Evolutionary conservation across 2,888 invertebrate species (phyloP).

Genomic region (Cephus nigrinus): DNA sequence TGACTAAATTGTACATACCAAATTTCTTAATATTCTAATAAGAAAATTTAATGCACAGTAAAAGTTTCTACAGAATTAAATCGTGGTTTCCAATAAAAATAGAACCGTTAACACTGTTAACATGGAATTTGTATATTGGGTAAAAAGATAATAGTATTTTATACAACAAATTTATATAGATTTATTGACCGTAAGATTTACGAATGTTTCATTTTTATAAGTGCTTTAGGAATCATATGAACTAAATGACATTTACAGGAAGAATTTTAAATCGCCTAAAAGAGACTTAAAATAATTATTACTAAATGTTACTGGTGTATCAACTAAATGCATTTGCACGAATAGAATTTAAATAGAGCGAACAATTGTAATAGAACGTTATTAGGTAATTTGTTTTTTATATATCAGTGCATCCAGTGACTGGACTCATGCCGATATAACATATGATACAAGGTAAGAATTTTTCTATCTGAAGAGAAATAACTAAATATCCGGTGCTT

Average conservation of each 20-base stretch:
- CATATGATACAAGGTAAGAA: not conserved
- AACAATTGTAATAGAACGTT: not conserved
- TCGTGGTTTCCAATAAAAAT: not conserved
- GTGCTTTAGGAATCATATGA: not conserved
- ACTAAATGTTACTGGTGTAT: not conserved
- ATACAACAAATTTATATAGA: not conserved
- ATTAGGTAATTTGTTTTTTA: not conserved
- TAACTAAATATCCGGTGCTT: not conserved
- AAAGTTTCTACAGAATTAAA: not conserved
- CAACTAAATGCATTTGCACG: not conserved
- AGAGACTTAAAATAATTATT: not conserved
- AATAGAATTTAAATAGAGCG: not conserved
- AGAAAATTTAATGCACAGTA: not conserved
- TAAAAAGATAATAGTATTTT: not conserved
- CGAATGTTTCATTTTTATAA: not conserved
- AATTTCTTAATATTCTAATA: not conserved
- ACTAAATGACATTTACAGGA: not conserved
- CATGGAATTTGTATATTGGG: not conserved
- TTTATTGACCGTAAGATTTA: conserved; percentile 1
- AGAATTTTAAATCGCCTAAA: not conserved
- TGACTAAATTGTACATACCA: not conserved
- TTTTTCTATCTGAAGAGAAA: not conserved
- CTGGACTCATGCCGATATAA: not conserved
- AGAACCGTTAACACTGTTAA: not conserved
- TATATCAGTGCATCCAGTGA: not conserved